phyloP scores from a whole-genome alignment of 2,113 vertebrate species.

The Gallinago media region DNA sequence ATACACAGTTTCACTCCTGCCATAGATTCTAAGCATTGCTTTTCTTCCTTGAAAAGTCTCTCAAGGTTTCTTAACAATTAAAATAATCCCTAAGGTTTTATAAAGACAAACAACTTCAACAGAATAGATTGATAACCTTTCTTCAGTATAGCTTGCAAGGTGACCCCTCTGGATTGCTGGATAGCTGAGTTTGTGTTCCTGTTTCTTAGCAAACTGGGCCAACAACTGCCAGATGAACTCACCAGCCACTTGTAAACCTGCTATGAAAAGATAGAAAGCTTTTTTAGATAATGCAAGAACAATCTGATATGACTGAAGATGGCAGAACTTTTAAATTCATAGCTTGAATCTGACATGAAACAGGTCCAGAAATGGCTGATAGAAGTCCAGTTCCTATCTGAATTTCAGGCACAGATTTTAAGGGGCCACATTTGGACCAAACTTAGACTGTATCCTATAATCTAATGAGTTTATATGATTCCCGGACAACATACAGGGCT shows the following conservation, averaged over 20 bases:
- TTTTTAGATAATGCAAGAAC: background rate
- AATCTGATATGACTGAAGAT: background rate
- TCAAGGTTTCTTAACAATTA: background rate
- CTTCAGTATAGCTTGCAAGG: background rate
- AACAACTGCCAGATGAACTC: background rate
- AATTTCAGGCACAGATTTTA: background rate
- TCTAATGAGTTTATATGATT: background rate
- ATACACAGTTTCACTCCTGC: background rate
- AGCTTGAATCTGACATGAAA: background rate
- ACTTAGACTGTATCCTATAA: background rate
- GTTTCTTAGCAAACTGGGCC: background rate
- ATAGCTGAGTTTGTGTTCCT: background rate
- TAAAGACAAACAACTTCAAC: background rate
- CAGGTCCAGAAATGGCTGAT: background rate
- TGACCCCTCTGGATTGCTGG: background rate
- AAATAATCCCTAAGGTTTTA: background rate
- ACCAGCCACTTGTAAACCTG: background rate
- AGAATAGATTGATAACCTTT: background rate
- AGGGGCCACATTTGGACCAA: background rate
- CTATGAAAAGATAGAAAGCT: background rate
- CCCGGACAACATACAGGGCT: background rate
- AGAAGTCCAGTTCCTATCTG: background rate
- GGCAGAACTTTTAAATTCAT: background rate
- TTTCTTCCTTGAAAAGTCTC: background rate
- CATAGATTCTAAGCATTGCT: background rate